Percentiles rank a stretch among this genome's conserved stretches.
These are phyloP conservation scores for Cebidichthys violaceus DNA, from an alignment of 2,113 vertebrate species.

Conservation along the genomic window DNA sequence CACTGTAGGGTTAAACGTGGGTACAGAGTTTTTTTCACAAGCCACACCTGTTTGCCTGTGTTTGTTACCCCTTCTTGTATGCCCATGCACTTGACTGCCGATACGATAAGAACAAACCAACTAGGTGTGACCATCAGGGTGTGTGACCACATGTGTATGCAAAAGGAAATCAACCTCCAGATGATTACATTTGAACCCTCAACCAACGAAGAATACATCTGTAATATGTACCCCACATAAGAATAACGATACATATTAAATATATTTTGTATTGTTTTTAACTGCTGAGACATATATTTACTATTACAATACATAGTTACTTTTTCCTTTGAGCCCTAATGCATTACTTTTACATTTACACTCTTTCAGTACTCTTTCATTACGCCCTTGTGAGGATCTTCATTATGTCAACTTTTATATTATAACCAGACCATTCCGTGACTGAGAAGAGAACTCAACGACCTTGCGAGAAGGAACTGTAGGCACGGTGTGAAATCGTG, in stretches of 20 bases:
- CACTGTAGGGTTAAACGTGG: background rate
- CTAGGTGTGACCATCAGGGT: slow-evolving; percentile 18
- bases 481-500: background rate
- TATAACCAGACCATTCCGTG: background rate
- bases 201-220: background rate
- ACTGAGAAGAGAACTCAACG: slow-evolving; percentile 11
- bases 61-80: too few relatives aligned
- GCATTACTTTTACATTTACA: background rate
- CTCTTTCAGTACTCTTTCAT: background rate
- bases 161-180: background rate
- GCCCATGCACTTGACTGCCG: background rate
- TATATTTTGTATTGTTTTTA: background rate
- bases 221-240: background rate
- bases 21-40: background rate
- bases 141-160: background rate
- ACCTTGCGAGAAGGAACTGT: background rate
- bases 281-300: background rate
- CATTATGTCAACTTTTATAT: background rate
- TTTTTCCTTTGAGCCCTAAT: background rate
- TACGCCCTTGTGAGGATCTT: background rate
- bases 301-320: background rate
- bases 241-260: background rate
- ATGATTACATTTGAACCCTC: background rate
- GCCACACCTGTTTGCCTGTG: slow-evolving; percentile 16
- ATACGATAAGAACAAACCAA: background rate